Base-by-base conservation (phyloP, 2,888 invertebrate species). In the Dryobotodes eremita region DNA sequence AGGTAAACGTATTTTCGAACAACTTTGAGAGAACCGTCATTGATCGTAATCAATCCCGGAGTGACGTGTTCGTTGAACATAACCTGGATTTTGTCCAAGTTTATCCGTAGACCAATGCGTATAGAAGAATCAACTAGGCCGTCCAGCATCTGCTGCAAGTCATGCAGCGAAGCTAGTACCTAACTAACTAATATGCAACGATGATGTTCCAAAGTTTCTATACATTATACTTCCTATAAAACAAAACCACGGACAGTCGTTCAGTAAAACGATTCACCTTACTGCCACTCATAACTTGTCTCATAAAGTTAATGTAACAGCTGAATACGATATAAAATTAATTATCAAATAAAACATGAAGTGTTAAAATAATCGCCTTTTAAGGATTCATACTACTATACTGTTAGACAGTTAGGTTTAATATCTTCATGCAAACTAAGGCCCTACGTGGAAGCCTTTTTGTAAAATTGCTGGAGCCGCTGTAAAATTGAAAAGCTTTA, bases 261-360 rank as follows among this genome's bases (percentile, higher is more conserved):
- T 68, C 59, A 68, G 8, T 46, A 13, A 61, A 81, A 71, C 65
- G 36, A 66, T 81, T 57, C 82, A 70, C 70, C 61, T 80, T 65
- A 77, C 68, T 42, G 13, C 11, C 55, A 70, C 62, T 57, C 46
- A 71, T 75, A 75, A 59, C 55, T 42, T 70, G 36, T 72, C 55
- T 57, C 65, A 20, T 72, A 70, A 76, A 83, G 3, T 26, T 15
- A n/a, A 42, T 13, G 31, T 69, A 64, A 65, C 42, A 69, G n/a
- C n/a, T 36, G 31, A 73, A 79, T 50, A 68, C 50, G 66, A 36
- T 75, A 57, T 46, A 20, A 73, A 86, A 82, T 86, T 75, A 82
- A 83, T 66, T 73, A 79, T 55, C 31, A 76, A 83, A 83, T 79
- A 79, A 82, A 86, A 73, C 65, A 70, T 26, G 42, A 65, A 62